phyloP scores from a whole-genome alignment of 2,797 vertebrate genomes.

The Eulemur mongoz region DNA sequence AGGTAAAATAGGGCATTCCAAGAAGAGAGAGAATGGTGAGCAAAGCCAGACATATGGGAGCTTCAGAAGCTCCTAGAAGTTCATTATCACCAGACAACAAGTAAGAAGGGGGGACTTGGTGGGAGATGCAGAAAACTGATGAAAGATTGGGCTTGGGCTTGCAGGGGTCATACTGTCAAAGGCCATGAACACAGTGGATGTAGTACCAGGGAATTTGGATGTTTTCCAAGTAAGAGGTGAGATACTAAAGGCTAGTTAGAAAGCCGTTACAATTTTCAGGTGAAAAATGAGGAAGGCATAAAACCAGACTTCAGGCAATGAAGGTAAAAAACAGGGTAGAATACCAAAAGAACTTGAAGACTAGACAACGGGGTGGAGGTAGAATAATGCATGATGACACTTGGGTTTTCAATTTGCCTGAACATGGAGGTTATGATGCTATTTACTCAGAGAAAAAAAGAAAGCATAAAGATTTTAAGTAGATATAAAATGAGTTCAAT shows the following conservation, averaged over 20 bases:
- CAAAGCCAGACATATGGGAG: not conserved
- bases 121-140: not conserved
- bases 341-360: not conserved
- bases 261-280: not conserved
- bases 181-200: not conserved
- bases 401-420: not conserved
- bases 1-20: not conserved
- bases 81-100: not conserved
- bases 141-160: not conserved
- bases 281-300: not conserved
- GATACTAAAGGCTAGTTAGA: not conserved
- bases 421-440: not conserved
- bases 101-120: not conserved
- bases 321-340: not conserved
- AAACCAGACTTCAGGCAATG: not conserved
- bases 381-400: fast-evolving
- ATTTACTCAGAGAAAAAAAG: not conserved
- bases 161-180: not conserved
- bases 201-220: not conserved
- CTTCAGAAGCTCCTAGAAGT: not conserved
- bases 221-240: not conserved
- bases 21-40: not conserved
- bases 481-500: not conserved
- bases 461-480: not conserved
- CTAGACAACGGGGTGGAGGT: not conserved